Conservation (phyloP, 1,140 invertebrate genomes). For the Telenomus remus region DNA sequence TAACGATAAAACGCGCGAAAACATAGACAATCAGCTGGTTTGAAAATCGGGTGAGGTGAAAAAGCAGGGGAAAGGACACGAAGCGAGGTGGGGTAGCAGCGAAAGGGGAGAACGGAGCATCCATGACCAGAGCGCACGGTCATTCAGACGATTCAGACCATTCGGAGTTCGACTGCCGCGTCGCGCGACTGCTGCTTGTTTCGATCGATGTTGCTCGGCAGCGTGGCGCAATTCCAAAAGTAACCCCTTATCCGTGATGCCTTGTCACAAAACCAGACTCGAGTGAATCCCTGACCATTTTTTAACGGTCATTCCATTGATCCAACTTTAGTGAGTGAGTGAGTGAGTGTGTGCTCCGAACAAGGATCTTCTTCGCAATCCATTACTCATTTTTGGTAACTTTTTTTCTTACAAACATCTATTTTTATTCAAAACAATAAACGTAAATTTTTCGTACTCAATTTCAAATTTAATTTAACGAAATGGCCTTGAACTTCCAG, state of each 20-base stretch:
- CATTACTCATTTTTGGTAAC: too few relatives aligned
- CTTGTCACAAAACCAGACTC: slow-evolving; percentile 18
- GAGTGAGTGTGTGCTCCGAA: neutral
- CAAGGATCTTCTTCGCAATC: neutral
- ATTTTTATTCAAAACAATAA: too few relatives aligned
- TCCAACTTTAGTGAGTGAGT: slow-evolving; percentile 1
- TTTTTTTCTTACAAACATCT: too few relatives aligned
- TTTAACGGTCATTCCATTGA: slow-evolving; percentile 1
- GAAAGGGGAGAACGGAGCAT: slow-evolving; percentile 31
- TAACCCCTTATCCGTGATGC: slow-evolving; percentile 32
- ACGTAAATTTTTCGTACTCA: too few relatives aligned
- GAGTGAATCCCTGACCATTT: slow-evolving; percentile 5
- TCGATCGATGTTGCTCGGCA: slow-evolving; percentile 48
- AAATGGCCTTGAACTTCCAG: too few relatives aligned
- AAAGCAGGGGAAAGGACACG: slow-evolving; percentile 10
- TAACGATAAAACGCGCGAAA: neutral
- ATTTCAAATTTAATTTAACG: too few relatives aligned
- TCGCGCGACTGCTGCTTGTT: slow-evolving; percentile 51
- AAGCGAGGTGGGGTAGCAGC: neutral
- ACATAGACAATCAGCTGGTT: neutral
- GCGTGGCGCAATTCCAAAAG: slow-evolving; percentile 37
- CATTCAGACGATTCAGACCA: slow-evolving; percentile 61
- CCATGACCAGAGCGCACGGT: slow-evolving; percentile 50
- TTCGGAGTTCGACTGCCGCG: slow-evolving; percentile 59
- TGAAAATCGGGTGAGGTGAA: neutral